A percentile compares a stretch with the other conserved stretches of the same genome.
These are phyloP conservation scores for Nesogale talazaci DNA, from an alignment of 2,113 vertebrate genomes.

Conservation along the genomic window DNA sequence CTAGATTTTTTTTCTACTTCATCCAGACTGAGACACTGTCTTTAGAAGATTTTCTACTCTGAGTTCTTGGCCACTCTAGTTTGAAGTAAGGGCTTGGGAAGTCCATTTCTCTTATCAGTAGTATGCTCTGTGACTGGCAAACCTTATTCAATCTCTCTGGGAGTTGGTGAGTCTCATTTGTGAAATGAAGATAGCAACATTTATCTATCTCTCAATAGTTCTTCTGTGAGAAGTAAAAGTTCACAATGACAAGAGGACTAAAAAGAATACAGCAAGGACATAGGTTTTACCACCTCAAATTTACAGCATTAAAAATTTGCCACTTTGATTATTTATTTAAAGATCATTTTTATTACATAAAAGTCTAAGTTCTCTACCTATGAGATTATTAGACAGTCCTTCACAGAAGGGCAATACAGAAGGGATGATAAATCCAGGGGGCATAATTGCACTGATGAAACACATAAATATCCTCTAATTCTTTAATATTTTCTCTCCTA, in stretches of 20 bases:
- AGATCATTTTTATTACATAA: not conserved
- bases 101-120: not conserved
- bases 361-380: not conserved
- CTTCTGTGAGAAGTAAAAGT: not conserved
- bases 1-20: too few species aligned
- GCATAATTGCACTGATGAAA: too few species aligned
- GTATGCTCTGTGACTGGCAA: not conserved
- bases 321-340: not conserved
- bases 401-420: too few species aligned
- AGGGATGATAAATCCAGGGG: too few species aligned
- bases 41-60: too few species aligned
- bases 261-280: not conserved
- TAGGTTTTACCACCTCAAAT: not conserved
- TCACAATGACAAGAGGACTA: not conserved
- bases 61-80: not conserved
- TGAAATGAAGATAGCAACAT: not conserved
- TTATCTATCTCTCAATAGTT: constrained; percentile 16
- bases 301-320: not conserved
- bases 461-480: too few species aligned
- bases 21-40: too few species aligned
- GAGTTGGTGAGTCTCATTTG: not conserved
- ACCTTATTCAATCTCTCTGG: not conserved
- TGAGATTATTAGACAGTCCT: too few species aligned
- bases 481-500: too few species aligned
- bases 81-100: not conserved